Conservation (phyloP, 2,113 vertebrate species). For the Nyctereutes procyonoides region DNA sequence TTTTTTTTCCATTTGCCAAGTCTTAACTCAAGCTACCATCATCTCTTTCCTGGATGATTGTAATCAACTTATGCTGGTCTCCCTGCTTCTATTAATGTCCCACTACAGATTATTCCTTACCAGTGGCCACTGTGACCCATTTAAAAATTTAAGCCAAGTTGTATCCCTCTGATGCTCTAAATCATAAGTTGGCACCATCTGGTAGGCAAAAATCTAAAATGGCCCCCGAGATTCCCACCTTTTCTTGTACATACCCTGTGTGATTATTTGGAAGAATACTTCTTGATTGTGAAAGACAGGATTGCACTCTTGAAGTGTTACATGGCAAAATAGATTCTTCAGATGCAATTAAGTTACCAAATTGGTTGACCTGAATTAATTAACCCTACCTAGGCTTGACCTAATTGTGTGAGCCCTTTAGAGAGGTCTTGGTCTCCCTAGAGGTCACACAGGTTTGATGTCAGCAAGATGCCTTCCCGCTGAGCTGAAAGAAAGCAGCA, state of each 20-base stretch:
- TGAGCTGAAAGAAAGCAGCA: background rate
- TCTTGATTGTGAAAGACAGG: background rate
- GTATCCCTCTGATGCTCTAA: background rate
- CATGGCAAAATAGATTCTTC: background rate
- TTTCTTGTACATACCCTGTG: background rate
- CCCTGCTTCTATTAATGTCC: background rate
- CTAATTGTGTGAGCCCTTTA: background rate
- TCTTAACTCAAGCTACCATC: background rate
- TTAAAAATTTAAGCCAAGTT: background rate
- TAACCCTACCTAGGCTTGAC: background rate
- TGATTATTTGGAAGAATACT: background rate
- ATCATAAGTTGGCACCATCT: background rate
- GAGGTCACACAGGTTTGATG: background rate
- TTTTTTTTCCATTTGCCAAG: no score
- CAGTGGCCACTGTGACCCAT: background rate
- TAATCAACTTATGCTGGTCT: background rate
- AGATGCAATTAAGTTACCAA: background rate
- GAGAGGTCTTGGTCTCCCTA: background rate
- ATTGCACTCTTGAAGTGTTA: background rate
- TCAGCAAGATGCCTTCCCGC: background rate
- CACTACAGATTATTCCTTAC: background rate
- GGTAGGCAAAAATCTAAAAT: background rate
- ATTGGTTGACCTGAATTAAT: background rate
- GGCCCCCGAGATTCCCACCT: no score
- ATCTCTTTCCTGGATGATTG: background rate